phyloP scores from a whole-genome alignment of 2,797 vertebrate species.

The Meriones psammophilus region DNA sequence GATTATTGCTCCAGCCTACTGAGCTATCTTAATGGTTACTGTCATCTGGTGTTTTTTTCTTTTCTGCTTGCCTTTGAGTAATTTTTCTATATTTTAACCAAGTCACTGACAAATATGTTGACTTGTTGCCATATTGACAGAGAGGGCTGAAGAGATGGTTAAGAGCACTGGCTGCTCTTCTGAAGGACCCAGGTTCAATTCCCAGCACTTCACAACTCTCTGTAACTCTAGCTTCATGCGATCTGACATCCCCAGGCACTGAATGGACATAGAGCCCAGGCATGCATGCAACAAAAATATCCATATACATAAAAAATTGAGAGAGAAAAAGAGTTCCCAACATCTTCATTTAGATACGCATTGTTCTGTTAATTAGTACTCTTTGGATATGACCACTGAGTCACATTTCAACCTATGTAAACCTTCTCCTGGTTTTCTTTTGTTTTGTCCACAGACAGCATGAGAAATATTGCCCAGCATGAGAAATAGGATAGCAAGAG shows the following conservation, averaged over 20 bases:
- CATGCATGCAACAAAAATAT: background rate
- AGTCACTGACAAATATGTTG: background rate
- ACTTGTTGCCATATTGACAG: background rate
- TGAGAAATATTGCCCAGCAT: slow-evolving; percentile 30
- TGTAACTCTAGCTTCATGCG: background rate
- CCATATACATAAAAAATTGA: background rate
- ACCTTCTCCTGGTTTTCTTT: background rate
- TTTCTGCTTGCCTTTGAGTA: background rate
- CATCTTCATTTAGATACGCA: background rate
- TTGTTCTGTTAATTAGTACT: background rate
- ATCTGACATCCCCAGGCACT: background rate
- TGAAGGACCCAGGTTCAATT: no score
- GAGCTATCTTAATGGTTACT: slow-evolving; percentile 32
- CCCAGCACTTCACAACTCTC: no score
- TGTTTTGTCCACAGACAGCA: slow-evolving; percentile 27
- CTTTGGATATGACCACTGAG: background rate
- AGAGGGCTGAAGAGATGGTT: background rate
- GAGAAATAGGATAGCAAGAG: background rate
- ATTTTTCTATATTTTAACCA: background rate
- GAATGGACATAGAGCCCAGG: background rate
- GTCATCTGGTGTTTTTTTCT: background rate
- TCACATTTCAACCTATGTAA: background rate
- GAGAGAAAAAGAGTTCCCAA: background rate
- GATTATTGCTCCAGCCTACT: background rate
- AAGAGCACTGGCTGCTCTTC: background rate